Evolutionary conservation across 2,113 vertebrate genomes (phyloP).

Genomic region (Craseonycteris thonglongyai): DNA sequence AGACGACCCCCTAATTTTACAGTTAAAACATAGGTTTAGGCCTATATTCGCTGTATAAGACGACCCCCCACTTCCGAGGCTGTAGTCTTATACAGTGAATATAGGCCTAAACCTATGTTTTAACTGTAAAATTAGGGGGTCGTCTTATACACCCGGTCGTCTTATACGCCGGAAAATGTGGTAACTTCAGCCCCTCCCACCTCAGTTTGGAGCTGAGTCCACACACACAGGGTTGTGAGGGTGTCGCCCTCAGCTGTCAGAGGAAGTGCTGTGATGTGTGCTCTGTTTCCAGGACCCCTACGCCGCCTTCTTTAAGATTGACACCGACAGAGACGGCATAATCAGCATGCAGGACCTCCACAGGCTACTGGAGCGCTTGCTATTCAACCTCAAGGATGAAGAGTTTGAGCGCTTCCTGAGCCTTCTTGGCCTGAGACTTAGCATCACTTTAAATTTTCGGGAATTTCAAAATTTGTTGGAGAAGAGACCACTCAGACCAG

Average conservation of each 20-base stretch:
- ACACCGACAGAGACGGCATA: conserved; percentile 74
- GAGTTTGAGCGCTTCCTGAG: conserved; percentile 74
- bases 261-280: not conserved
- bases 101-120: too few relatives aligned
- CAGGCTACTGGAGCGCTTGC: conserved; percentile 65
- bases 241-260: accelerated
- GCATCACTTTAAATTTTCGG: conserved; percentile 65
- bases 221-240: accelerated
- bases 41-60: too few relatives aligned
- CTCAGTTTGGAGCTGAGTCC: accelerated
- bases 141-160: too few relatives aligned
- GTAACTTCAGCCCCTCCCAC: too few relatives aligned
- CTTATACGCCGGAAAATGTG: too few relatives aligned
- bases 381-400: conserved; percentile 64
- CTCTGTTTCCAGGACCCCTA: conserved; percentile 75
- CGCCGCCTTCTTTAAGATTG: conserved; percentile 77
- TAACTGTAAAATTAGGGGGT: too few relatives aligned
- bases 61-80: too few relatives aligned
- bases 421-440: conserved; percentile 72
- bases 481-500: not conserved
- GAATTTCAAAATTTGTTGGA: conserved; percentile 73
- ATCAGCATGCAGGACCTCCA: conserved; percentile 72
- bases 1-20: too few relatives aligned
- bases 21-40: too few relatives aligned
- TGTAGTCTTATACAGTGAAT: too few relatives aligned